phyloP scores from a whole-genome alignment of 2,888 invertebrate genomes.

The Heptascelio sp. region DNA sequence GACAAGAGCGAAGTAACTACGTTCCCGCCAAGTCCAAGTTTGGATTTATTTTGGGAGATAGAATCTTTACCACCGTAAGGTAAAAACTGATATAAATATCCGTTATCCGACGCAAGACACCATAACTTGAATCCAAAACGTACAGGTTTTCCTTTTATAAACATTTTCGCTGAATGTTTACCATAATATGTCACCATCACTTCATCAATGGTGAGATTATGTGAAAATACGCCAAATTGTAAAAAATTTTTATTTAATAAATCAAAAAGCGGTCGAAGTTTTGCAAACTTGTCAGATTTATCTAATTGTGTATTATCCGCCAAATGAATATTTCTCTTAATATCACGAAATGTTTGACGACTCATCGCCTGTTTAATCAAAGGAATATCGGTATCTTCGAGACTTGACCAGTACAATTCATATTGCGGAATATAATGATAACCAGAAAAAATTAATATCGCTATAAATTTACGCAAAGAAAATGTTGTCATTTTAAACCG shows the following conservation, averaged over 20 bases:
- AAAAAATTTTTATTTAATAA: slow-evolving; percentile 68
- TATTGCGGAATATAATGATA: slow-evolving; percentile 22
- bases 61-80: slow-evolving; percentile 74
- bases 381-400: slow-evolving; percentile 17
- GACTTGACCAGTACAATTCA: slow-evolving; percentile 32
- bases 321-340: slow-evolving; percentile 64
- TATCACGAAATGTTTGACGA: slow-evolving; percentile 28
- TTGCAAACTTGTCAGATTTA: slow-evolving; percentile 74
- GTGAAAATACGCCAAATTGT: slow-evolving; percentile 73
- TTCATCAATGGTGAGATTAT: slow-evolving; percentile 75
- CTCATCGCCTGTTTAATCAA: slow-evolving; percentile 26
- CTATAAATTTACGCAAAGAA: slow-evolving; percentile 28
- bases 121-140: slow-evolving; percentile 77
- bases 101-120: slow-evolving; percentile 72
- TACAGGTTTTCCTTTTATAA: slow-evolving; percentile 75
- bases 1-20: slow-evolving; percentile 32
- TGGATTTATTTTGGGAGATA: slow-evolving; percentile 12
- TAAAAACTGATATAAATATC: slow-evolving; percentile 73
- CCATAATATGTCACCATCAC: slow-evolving; percentile 74
- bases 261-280: slow-evolving; percentile 73
- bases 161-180: slow-evolving; percentile 76
- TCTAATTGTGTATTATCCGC: slow-evolving; percentile 69
- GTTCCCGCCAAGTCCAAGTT: slow-evolving; percentile 26
- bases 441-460: slow-evolving; percentile 31
- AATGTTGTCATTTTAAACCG: neutral